A percentile compares a stretch with the other conserved stretches of the same genome.
Conservation (phyloP, 2,888 invertebrate genomes). For the Loripinus fragilis region DNA sequence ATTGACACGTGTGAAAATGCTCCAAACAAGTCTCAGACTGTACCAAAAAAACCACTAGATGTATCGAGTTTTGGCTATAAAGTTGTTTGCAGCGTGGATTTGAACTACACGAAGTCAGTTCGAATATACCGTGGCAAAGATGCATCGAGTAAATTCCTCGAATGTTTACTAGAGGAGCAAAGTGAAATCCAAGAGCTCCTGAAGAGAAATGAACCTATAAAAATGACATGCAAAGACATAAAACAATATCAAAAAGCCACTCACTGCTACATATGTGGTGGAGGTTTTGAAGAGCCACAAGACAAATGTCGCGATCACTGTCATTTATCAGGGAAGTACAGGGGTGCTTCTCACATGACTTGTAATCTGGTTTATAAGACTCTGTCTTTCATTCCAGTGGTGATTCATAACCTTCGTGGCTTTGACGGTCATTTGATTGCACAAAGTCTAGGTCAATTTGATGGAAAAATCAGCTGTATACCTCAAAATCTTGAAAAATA, state of each 20-base stretch:
- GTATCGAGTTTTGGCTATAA: slow-evolving; percentile 44
- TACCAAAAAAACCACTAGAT: slow-evolving; percentile 23
- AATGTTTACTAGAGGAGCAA: slow-evolving; percentile 2
- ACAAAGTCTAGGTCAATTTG: background rate
- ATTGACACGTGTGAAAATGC: slow-evolving; percentile 18
- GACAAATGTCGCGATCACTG: background rate
- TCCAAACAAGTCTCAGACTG: background rate
- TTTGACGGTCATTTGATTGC: background rate
- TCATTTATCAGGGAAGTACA: background rate
- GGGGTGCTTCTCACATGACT: background rate
- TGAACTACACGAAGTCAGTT: background rate
- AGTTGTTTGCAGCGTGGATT: slow-evolving; percentile 25
- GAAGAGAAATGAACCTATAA: background rate
- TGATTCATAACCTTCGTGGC: background rate
- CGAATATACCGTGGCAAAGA: background rate
- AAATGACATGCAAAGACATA: background rate
- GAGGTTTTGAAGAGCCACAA: slow-evolving; percentile 2
- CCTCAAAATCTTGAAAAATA: slow-evolving; percentile 36
- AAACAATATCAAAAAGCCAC: slow-evolving; percentile 17
- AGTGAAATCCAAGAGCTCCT: background rate
- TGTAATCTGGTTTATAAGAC: background rate
- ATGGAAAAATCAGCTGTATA: slow-evolving; percentile 19
- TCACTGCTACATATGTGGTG: slow-evolving; percentile 35
- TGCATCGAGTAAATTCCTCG: background rate
- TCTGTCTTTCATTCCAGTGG: background rate